A percentile compares a stretch with the other conserved stretches of the same genome.
These are phyloP conservation scores for Macrochelys suwanniensis DNA, from an alignment of 2,797 vertebrate species.

Conservation along the genomic window DNA sequence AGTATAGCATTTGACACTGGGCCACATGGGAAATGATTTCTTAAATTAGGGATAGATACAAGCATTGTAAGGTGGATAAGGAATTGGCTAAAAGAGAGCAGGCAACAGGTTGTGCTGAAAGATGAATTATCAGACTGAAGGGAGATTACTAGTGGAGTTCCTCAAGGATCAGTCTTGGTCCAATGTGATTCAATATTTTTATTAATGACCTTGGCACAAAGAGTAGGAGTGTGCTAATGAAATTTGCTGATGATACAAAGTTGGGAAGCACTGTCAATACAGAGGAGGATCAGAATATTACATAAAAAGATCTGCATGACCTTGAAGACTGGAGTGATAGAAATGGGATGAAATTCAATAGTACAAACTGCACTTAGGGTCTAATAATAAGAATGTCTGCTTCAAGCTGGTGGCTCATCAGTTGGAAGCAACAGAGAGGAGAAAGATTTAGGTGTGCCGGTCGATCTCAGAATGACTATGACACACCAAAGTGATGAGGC, in stretches of 20 bases:
- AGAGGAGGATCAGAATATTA: background rate
- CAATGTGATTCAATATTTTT: too few relatives aligned
- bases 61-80: too few relatives aligned
- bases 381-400: background rate
- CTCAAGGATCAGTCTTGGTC: too few relatives aligned
- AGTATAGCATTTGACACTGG: too few relatives aligned
- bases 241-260: background rate
- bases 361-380: background rate
- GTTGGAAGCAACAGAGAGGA: background rate
- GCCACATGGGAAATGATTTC: too few relatives aligned
- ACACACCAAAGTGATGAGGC: background rate
- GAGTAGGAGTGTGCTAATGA: background rate
- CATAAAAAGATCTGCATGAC: background rate
- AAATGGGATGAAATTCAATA: background rate
- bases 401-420: background rate
- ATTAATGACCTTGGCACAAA: background rate
- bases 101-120: too few relatives aligned
- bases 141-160: too few relatives aligned
- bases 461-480: background rate
- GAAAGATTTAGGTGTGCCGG: background rate
- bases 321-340: background rate
- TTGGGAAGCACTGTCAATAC: background rate
- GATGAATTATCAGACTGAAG: too few relatives aligned
- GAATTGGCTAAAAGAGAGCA: too few relatives aligned
- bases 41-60: too few relatives aligned